Base-by-base conservation (phyloP, 1,140 invertebrate species). In the Pseudomyrmex flavicornis region DNA sequence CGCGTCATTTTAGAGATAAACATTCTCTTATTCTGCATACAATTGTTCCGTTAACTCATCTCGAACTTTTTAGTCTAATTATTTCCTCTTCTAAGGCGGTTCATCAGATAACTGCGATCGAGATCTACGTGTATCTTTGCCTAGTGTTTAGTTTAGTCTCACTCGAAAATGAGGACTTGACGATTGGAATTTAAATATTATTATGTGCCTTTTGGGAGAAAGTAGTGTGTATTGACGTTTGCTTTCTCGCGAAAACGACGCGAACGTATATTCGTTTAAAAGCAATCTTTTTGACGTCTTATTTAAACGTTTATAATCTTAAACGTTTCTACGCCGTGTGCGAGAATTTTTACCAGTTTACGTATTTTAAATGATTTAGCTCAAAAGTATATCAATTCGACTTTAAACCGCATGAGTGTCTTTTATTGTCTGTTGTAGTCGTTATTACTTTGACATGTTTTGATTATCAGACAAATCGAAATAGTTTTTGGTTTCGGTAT, bases 101-200 rank as follows among this genome's bases (percentile, higher is more conserved):
- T 80, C 66, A 26, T 83, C 87, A 88, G 86, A 87, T 90, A 86
- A 84, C 88, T 88, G 56, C 74, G 69, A 88, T 86, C 86, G 35
- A 35, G 61, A 79, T 79, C 59, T 80, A 56, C n/a, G 65, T 72
- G 69, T 72, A 65, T 82, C 63, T 85, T 77, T 66, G 76, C 61
- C 52, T 70, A 20, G 8, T 2, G 50, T 79, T 72, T 61, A 59
- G 9, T 80, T 80, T 48, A 80, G 15, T 61, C 56, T 80, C 20
- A 72, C 70, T 80, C 70, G 35, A 35, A 35, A 70, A 80, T 79
- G 63, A 26, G 20, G 15, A 70, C 44, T 80, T 50, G 44, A 61
- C 15, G 35, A 72, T 80, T 80, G 44, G 66, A 80, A 80, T 70
- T 80, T 80, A 35, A 5, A 35, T 35, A 22, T 79, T 76, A 76